These are phyloP conservation scores for Phaonia tiefii DNA, from an alignment of 2,888 invertebrate genomes.

Conservation along the genomic window DNA sequence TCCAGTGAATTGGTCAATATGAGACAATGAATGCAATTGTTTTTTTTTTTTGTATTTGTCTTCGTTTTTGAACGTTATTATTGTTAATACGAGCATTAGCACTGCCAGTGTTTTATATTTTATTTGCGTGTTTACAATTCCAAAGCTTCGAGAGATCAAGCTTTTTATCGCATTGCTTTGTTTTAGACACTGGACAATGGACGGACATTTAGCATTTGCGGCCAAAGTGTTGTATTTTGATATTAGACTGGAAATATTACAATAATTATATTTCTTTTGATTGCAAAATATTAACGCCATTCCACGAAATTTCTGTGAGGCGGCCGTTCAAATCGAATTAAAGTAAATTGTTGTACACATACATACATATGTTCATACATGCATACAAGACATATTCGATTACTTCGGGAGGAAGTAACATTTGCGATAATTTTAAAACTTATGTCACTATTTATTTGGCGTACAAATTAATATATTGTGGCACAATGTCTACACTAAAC, in stretches of 20 bases:
- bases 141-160: background rate
- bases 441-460: conserved; percentile 32
- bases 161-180: background rate
- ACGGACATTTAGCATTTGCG: no score
- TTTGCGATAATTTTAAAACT: conserved; percentile 28
- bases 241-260: background rate
- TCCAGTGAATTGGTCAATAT: conserved; percentile 5
- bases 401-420: background rate
- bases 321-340: background rate
- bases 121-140: background rate
- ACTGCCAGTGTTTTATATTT: background rate
- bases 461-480: conserved; percentile 26
- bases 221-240: background rate
- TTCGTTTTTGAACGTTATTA: background rate
- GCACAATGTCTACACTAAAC: conserved; percentile 1
- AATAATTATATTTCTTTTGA: background rate
- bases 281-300: conserved; percentile 2
- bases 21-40: conserved; percentile 13
- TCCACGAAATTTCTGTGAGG: background rate
- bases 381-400: no score
- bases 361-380: no score
- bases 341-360: no score
- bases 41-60: background rate
- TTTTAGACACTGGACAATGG: background rate
- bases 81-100: no score